Conservation (phyloP, 2,797 vertebrate species). For the Pitangus sulphuratus region DNA sequence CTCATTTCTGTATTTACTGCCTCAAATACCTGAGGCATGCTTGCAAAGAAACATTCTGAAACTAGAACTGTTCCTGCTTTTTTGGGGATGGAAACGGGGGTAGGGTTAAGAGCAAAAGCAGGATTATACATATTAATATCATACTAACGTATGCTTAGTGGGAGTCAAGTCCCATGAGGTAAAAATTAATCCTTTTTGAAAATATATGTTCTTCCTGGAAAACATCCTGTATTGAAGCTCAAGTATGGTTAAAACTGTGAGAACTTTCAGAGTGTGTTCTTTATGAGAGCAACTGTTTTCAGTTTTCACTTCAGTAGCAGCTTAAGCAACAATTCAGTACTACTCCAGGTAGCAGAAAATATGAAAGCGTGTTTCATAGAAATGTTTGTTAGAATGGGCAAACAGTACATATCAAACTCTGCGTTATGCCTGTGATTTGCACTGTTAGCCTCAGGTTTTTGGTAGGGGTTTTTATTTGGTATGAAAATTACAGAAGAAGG, state of each 20-base stretch:
- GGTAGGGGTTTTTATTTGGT: accelerated
- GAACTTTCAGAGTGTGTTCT: neutral
- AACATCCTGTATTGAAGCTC: neutral
- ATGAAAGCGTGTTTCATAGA: neutral
- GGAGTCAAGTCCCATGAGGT: neutral
- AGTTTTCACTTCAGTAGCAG: neutral
- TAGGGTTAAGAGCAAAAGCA: neutral
- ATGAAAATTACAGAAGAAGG: neutral
- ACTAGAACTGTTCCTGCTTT: neutral
- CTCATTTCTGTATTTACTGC: neutral
- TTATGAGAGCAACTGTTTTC: neutral
- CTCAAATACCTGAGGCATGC: neutral
- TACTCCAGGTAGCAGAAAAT: neutral
- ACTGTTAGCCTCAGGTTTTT: neutral
- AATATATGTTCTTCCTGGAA: neutral
- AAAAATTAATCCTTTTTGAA: neutral
- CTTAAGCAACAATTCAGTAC: neutral
- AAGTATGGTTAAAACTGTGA: neutral
- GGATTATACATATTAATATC: neutral
- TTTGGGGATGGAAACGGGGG: neutral
- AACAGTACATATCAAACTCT: neutral
- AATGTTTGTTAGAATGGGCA: neutral
- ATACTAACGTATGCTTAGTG: neutral
- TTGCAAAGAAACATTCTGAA: neutral
- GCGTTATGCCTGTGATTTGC: neutral